Base-by-base conservation (phyloP, 2,888 invertebrate genomes). In the Pristionchus arcanus region DNA sequence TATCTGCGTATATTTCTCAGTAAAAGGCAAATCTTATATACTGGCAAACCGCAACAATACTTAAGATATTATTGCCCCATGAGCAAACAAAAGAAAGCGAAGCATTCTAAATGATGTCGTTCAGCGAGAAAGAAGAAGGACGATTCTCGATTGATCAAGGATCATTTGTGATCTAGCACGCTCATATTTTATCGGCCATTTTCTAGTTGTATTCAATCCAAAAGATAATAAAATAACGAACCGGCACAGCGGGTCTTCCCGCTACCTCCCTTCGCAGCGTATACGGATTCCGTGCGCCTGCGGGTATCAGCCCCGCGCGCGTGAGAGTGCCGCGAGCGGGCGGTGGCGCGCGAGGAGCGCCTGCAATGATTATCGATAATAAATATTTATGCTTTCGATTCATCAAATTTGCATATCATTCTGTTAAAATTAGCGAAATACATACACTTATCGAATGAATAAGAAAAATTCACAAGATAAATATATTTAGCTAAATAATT, bases 241-340 rank as follows among this genome's bases (percentile, higher is more conserved):
- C 84, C 55, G 84, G 84, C 4, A 84, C 31, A 16, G 53, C 53
- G 15, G 84, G 84, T 31, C 28, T 84, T 15, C 84, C 87, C 15
- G 87, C 37, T 34, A 37, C 68, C 25, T 16, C 34, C 49, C 87
- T 87, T 42, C 31, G 34, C 34, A 87, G 68, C 16, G 87, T 68
- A 66, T 87, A 87, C 42, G 37, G 66, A 49, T 87, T 87, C 2
- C 68, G 49, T 1, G 87, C 84, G 31, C 84, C 84, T 19, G 84
- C 84, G 25, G 84, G 84, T 55, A 84, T 84, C 55, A 53, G 19
- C 31, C 84, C 84, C 9, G 55, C 84, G 19, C 84, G 53, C 55
- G 84, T 84, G 31, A 84, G 55, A n/a, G 55, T 84, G 34, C 84
- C 84, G 34, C 84, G 53, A 19, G 84, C 31, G 15, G 84, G 55